Evolutionary conservation across 2,113 vertebrate genomes (phyloP), one percentile per base, ranked within the genome.

Genomic region (Zingel zingel): DNA sequence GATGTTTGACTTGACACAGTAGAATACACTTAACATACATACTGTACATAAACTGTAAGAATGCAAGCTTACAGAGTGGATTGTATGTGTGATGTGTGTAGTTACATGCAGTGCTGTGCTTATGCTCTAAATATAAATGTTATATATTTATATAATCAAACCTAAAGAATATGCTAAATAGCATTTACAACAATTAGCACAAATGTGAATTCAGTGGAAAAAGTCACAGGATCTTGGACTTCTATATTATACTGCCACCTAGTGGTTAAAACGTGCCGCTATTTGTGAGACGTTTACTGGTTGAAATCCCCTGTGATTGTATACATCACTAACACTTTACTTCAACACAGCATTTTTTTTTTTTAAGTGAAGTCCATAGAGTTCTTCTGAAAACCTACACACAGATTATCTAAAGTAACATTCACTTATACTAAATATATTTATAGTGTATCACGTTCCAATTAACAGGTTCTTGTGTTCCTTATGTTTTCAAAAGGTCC

Each of bases 231-330:
- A 74, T 6, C 25, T 36, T 27, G 1, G 15, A 48, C 5, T 48
- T 83, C 21, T 85, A 16, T 77, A 25, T 68, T 54, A 67, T 53
- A 83, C 79, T 86, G 88, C 84, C 92, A 89, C 74, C 92, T 90
- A 75, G 87, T 91, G 93, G 73, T 75, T 8, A n/a, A 67, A 36
- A 36, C 3, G 33, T 19, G 7, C 14, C 8, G 12, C 19, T n/a
- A 13, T 45, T 25, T 36, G 9, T 25, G 0, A 62, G 5, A 43
- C 8, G 2, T 19, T 30, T 65, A n/a, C n/a, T 39, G 21, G 11
- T 16, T 25, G 7, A 11, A 4, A 9, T 33, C 48, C 18, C 21
- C 8, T n/a, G 12, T 23, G 53, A 53, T 13, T n/a, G 13, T 23
- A 0, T 7, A 1, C 1, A 19, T 57, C 13, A n/a, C 59, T 62